Conservation (phyloP, 2,888 invertebrate genomes). For the Deilephila porcellus region DNA sequence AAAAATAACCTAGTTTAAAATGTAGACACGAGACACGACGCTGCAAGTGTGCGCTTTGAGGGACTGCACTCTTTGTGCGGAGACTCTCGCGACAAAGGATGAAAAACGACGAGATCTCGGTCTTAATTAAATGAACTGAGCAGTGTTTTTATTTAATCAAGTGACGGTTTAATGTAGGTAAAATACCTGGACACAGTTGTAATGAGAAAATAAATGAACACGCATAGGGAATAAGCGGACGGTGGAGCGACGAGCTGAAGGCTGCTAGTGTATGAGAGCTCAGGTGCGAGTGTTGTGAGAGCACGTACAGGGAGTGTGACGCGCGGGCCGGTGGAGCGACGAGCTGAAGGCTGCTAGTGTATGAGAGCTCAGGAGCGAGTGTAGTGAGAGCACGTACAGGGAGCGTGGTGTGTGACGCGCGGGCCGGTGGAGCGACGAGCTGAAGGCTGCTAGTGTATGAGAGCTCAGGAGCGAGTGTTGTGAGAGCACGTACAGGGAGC, state of each 20-base stretch:
- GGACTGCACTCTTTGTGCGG: constrained; percentile 24
- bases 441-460: constrained; percentile 17
- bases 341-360: constrained; percentile 19
- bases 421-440: constrained; percentile 21
- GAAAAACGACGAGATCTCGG: constrained; percentile 26
- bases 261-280: constrained; percentile 15
- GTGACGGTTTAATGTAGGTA: neutral
- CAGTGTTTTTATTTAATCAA: constrained; percentile 15
- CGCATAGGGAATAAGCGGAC: neutral
- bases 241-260: neutral
- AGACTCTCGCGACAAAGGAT: constrained; percentile 25
- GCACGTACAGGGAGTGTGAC: constrained; percentile 19
- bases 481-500: constrained; percentile 17
- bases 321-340: constrained; percentile 19
- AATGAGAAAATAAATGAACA: neutral
- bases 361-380: constrained; percentile 21
- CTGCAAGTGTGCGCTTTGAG: constrained; percentile 29
- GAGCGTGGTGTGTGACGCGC: constrained; percentile 16
- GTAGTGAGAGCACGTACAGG: constrained; percentile 10
- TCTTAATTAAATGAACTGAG: constrained; percentile 29
- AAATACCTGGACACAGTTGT: neutral
- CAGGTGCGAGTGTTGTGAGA: constrained; percentile 17
- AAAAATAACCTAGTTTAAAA: constrained; percentile 62
- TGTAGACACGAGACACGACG: constrained; percentile 28
- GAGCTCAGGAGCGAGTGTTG: constrained; percentile 16